Evolutionary conservation across 37 sponge, comb jelly and placozoan species (phyloP), one percentile per base, ranked within the genome.

Genomic region (Axinella damicornis): DNA sequence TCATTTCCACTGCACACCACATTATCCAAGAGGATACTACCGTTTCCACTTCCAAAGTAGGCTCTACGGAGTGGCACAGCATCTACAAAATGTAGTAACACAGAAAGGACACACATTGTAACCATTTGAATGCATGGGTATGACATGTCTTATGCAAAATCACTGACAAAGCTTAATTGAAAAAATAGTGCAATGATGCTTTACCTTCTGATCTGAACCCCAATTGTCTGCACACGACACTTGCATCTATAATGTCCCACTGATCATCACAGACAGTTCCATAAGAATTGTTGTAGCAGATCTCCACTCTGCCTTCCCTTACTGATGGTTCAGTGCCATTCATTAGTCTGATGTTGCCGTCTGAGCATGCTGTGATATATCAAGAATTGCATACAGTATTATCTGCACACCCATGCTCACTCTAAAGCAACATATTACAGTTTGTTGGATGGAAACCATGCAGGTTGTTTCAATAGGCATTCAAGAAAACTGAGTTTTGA

Each of bases 1-100:
- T 87, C 87, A 35, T 69, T 65, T 24, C 87, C 87, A n/a, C 52
- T 62, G 56, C 87, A 87, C 35, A 25, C 53, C 25, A 87, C 80
- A 52, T 80, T 66, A 16, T 80, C 69, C 30, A 80, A 60, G 67
- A 65, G 41, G 53, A 80, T 80, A 46, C 27, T 38, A 27, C 81
- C 81, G 24, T 21, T 31, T 1, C 67, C 61, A 65, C 67, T 40
- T 19, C 81, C 81, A 66, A 80, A 80, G 69, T 69, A 69, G 34
- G 69, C 69, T 35, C 36, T 31, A 22, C 69, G 69, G 36, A 69
- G 69, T 33, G 69, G 69, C 15, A 69, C 69, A 69, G 36, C 69
- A 69, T 46, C 46, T 46, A 46, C 46, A 46, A 9, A 46, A n/a
- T 46, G 9, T 46, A 46, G 46, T 9, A 46, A 46, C 9, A 9